Evolutionary conservation across 1,140 invertebrate species (phyloP).

Genomic region (Drepana arcuata): DNA sequence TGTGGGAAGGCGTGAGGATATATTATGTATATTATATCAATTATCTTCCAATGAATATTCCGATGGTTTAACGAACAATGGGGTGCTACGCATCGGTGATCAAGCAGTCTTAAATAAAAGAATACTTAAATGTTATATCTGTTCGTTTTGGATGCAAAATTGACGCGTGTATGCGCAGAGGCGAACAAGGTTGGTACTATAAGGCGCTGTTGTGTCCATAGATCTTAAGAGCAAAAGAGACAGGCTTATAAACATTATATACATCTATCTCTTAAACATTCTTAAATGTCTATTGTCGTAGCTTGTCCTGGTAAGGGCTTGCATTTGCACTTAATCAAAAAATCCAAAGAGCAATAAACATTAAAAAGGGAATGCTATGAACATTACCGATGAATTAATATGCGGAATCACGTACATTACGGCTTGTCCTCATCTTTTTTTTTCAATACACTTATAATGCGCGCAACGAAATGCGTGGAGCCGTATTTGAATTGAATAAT

Average conservation of each 20-base stretch:
- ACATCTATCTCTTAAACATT: too few relatives aligned
- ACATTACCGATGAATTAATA: conserved; percentile 51
- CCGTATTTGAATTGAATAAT: too few relatives aligned
- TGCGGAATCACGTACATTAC: conserved; percentile 61
- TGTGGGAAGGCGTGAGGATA: too few relatives aligned
- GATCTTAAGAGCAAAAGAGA: too few relatives aligned
- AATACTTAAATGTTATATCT: conserved; percentile 15
- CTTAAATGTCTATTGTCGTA: too few relatives aligned
- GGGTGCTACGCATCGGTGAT: conserved; percentile 10
- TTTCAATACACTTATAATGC: conserved; percentile 50
- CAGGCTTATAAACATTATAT: too few relatives aligned
- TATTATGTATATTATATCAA: too few relatives aligned
- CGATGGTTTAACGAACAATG: conserved; percentile 14
- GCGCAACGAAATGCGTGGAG: conserved; percentile 26
- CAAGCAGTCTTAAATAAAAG: conserved; percentile 14
- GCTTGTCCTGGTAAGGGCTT: too few relatives aligned
- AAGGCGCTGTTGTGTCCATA: too few relatives aligned
- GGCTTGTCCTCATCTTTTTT: conserved; percentile 33
- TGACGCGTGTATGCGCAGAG: conserved; percentile 15
- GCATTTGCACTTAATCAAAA: conserved; percentile 16
- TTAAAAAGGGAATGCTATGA: conserved; percentile 41
- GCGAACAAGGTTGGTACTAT: conserved; percentile 7
- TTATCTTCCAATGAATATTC: conserved; percentile 36
- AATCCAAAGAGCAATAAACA: conserved; percentile 45
- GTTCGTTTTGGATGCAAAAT: conserved; percentile 15